Conservation (phyloP, 2,888 invertebrate genomes). For the Zele albiditarsus region DNA sequence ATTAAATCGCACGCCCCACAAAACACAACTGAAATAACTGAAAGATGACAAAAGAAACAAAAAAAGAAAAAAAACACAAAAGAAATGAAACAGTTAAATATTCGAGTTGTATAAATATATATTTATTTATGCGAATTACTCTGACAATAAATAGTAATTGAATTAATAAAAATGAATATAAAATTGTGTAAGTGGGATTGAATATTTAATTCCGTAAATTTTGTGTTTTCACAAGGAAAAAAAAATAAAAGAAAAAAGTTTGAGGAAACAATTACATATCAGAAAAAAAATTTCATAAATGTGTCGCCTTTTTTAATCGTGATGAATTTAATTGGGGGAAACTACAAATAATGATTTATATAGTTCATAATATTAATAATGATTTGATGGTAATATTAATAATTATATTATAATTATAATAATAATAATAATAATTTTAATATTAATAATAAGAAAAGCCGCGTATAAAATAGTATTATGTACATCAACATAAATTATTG, state of each 20-base stretch:
- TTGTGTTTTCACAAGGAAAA: neutral
- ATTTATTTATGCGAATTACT: neutral
- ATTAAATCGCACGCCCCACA: neutral
- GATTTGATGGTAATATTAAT: too few relatives aligned
- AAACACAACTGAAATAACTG: neutral
- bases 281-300: neutral
- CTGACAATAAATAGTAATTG: neutral
- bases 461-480: slow-evolving; percentile 9
- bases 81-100: too few relatives aligned
- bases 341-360: too few relatives aligned
- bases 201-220: neutral
- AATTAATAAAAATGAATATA: neutral
- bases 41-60: too few relatives aligned
- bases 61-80: too few relatives aligned
- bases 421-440: neutral
- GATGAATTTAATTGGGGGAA: neutral
- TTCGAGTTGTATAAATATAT: neutral
- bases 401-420: neutral
- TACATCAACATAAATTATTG: slow-evolving; percentile 1
- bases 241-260: neutral
- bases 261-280: neutral
- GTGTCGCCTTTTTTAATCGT: slow-evolving; percentile 6
- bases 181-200: neutral
- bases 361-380: too few relatives aligned
- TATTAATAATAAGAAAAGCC: neutral